phyloP scores from a whole-genome alignment of 30 jellyfish, hydroid and myxozoan genomes.

The Turritopsis dohrnii region DNA sequence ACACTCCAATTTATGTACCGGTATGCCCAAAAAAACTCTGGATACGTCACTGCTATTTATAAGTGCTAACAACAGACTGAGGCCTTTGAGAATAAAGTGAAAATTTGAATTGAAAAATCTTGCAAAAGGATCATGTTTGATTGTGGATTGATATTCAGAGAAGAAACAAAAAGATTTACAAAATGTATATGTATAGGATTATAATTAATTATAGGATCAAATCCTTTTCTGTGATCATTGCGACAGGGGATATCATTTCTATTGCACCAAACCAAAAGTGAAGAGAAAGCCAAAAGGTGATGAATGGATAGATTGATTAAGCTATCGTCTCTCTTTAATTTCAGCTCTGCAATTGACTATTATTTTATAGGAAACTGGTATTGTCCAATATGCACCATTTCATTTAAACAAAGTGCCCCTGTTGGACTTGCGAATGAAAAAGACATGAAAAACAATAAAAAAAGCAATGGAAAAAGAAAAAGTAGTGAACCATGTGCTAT shows the following conservation, averaged over 20 bases:
- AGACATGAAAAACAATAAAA: not conserved
- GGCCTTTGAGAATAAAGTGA: too few species aligned
- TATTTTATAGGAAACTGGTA: conserved; percentile 17
- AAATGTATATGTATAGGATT: too few species aligned
- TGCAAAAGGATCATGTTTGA: too few species aligned
- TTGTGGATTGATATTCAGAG: too few species aligned
- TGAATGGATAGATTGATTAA: not conserved
- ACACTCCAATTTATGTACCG: too few species aligned
- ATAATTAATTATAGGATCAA: conserved; percentile 38
- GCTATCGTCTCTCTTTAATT: not conserved
- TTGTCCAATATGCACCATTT: conserved; percentile 12
- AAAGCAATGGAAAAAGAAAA: not conserved
- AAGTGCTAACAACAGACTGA: too few species aligned
- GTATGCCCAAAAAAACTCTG: too few species aligned
- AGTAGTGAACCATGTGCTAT: not conserved
- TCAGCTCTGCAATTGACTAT: too few species aligned
- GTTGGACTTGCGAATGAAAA: not conserved
- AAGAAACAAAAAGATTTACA: too few species aligned
- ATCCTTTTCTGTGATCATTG: conserved; percentile 59
- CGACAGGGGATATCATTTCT: conserved; percentile 72
- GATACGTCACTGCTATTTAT: too few species aligned
- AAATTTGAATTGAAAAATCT: too few species aligned
- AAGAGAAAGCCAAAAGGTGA: conserved; percentile 31
- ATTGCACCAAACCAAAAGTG: conserved; percentile 53
- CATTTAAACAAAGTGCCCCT: not conserved